These are phyloP conservation scores for Doryteuthis pealeii DNA, from an alignment of 1,140 invertebrate genomes.

Conservation along the genomic window DNA sequence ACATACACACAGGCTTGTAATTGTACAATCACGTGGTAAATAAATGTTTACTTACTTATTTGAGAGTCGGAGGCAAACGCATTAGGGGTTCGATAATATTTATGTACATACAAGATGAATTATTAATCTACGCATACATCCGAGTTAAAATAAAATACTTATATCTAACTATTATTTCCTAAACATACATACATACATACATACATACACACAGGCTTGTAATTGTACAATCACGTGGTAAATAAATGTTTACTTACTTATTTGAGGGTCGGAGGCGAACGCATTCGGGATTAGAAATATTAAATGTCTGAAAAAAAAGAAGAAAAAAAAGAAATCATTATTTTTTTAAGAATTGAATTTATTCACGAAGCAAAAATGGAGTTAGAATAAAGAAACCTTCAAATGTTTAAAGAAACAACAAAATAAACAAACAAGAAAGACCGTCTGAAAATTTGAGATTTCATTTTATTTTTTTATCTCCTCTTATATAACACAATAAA, in stretches of 20 bases:
- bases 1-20: neutral
- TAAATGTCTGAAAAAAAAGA: conserved; percentile 49
- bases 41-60: conserved; percentile 27
- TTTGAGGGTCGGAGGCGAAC: conserved; percentile 44
- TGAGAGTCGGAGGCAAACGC: conserved; percentile 46
- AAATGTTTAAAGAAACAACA: too few species aligned
- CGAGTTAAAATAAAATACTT: too few species aligned
- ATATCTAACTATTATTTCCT: too few species aligned
- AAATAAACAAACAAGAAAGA: too few species aligned
- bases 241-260: conserved; percentile 23
- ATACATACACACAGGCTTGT: too few species aligned
- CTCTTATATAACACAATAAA: too few species aligned
- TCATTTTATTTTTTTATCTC: too few species aligned
- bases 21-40: neutral
- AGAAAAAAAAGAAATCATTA: conserved; percentile 4
- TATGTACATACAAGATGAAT: neutral
- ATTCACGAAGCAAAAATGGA: neutral
- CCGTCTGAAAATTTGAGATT: too few species aligned
- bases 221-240: neutral
- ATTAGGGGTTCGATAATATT: conserved; percentile 56
- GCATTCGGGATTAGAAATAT: conserved; percentile 56
- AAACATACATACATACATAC: too few species aligned
- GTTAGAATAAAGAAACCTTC: neutral
- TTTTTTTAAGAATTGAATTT: neutral
- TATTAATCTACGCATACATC: neutral